phyloP scores from a whole-genome alignment of 2,888 invertebrate genomes.

The Acrobeloides nanus region DNA sequence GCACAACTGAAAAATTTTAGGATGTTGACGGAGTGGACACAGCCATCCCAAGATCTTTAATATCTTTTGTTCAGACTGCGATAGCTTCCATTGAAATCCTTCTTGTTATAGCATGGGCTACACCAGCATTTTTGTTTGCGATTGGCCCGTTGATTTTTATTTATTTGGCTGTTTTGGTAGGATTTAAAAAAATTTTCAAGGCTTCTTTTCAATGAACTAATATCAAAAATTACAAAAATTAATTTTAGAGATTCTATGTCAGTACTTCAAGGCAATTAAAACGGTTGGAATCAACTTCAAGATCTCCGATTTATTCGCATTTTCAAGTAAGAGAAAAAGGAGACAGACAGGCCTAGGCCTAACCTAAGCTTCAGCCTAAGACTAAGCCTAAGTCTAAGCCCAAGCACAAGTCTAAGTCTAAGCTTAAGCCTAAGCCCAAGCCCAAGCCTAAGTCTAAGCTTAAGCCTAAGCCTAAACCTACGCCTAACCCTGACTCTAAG shows the following conservation, averaged over 20 bases:
- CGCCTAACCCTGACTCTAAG: no score
- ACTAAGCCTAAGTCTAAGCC: no score
- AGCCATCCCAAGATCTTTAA: constrained; percentile 43
- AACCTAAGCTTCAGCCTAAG: no score
- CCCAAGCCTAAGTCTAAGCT: no score
- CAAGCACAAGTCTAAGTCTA: no score
- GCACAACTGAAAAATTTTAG: constrained; percentile 26
- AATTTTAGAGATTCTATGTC: constrained; percentile 76
- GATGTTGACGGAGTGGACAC: constrained; percentile 49
- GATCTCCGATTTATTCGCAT: constrained; percentile 94
- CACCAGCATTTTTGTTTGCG: constrained; percentile 1
- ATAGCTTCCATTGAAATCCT: not conserved
- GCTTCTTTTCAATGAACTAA: no score
- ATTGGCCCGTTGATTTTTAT: constrained; percentile 3
- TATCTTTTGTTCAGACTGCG: constrained; percentile 29
- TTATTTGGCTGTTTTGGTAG: no score
- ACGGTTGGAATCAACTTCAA: constrained; percentile 82
- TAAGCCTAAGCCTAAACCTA: no score
- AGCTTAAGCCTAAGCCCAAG: no score
- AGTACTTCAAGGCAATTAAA: constrained; percentile 87
- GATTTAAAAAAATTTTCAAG: no score
- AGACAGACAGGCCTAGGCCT: no score
- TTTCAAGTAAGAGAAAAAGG: constrained; percentile 59
- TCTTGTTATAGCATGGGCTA: constrained; percentile 2
- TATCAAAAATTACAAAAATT: no score